phyloP scores from a whole-genome alignment of 2,797 vertebrate genomes.

The Danio tinwini region DNA sequence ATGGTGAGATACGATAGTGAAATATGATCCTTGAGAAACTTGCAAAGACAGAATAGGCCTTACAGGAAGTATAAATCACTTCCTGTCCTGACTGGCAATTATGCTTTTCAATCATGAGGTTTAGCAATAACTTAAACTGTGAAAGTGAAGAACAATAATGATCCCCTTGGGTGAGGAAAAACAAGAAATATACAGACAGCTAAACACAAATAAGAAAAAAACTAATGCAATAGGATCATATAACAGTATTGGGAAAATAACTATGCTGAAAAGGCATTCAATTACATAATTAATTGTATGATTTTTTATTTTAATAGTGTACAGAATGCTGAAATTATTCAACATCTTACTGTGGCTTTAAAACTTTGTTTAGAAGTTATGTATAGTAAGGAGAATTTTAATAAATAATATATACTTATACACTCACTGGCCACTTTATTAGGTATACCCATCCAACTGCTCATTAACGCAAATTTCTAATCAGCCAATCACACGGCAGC shows the following conservation, averaged over 20 bases:
- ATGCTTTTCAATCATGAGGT: neutral
- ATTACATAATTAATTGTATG: neutral
- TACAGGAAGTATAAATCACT: conserved; percentile 33
- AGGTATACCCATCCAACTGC: no score
- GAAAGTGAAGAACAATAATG: neutral
- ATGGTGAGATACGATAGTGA: conserved; percentile 41
- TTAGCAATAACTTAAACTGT: neutral
- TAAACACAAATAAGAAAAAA: neutral
- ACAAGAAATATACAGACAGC: no score
- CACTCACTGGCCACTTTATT: no score
- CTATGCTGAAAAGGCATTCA: conserved; percentile 9
- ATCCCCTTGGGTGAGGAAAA: neutral
- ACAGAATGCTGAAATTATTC: no score
- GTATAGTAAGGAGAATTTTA: no score
- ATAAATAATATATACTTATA: no score
- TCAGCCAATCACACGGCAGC: no score
- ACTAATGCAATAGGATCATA: neutral
- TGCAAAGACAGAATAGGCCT: conserved; percentile 18
- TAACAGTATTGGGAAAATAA: neutral
- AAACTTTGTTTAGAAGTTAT: no score
- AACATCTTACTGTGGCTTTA: no score
- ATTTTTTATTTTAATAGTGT: no score
- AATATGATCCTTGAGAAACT: conserved; percentile 32
- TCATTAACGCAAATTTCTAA: no score
- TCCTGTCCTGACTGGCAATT: conserved; percentile 8